Evolutionary conservation across 2,113 vertebrate genomes (phyloP), one percentile per base, ranked within the genome.

Genomic region (Chloropsis cyanopogon): DNA sequence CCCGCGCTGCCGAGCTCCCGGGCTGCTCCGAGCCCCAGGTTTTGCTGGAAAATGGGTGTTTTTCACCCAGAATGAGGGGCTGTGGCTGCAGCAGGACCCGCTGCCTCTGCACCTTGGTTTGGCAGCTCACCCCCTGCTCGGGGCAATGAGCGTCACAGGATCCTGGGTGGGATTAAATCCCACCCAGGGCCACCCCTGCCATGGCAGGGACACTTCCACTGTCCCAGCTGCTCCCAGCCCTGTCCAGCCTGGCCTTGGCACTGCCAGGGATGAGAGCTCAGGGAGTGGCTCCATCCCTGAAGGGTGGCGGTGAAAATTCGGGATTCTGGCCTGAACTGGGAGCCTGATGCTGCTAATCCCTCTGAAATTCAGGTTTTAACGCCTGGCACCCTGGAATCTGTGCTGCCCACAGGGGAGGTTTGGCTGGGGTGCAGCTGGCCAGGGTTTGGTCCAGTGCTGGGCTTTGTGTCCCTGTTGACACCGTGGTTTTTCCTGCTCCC

Each of bases 1-100:
- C 61, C 49, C 52, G 8, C 0, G 1, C 1, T 4, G 49, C 3
- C 0, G 0, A 0, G 6, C 29, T 63, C 39, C 77, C 3, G 0
- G 20, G 42, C 29, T 26, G 63, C 41, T 68, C 63, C 57, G n/a
- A n/a, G n/a, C n/a, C n/a, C 37, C 37, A 14, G 54, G 21, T 3
- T 16, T 57, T 29, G 22, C 42, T 1, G 2, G 29, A 22, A 86
- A 52, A 0, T 0, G 14, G 12, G 14, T 12, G 12, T 3, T 84
- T 78, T 49, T 19, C 87, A 53, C 82, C 41, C 3, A 0, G 31
- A 71, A 56, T 21, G 25, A 0, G 3, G 25, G 16, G 18, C 3
- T 4, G 1, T 21, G 73, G 39, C 64, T 70, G 64, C 3, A 5
- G 50, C 4, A 12, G 33, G 68, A 77, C 83, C 59, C 6, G 68